These are phyloP conservation scores for Pteruthius melanotis DNA, from an alignment of 2,113 vertebrate genomes.

Conservation along the genomic window DNA sequence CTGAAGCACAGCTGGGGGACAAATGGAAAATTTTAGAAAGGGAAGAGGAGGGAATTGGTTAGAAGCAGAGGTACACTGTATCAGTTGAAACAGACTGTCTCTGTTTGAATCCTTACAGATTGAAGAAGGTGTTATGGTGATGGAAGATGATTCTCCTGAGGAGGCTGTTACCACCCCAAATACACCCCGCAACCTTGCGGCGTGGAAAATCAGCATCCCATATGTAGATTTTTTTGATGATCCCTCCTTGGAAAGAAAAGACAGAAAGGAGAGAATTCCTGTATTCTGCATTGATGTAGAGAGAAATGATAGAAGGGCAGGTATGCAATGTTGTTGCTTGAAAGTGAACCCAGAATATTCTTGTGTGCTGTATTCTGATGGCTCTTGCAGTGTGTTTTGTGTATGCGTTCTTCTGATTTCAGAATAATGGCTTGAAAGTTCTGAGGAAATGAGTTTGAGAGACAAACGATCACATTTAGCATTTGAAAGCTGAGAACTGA, in stretches of 20 bases:
- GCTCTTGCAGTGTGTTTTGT: neutral
- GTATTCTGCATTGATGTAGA: constrained; percentile 96
- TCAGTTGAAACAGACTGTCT: neutral
- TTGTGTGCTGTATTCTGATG: neutral
- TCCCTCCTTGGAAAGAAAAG: constrained; percentile 74
- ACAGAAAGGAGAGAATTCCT: constrained; percentile 88
- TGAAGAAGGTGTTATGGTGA: constrained; percentile 91
- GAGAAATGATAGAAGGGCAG: constrained; percentile 85
- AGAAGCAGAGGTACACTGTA: neutral
- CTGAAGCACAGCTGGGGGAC: neutral
- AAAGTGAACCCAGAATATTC: neutral
- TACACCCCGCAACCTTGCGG: constrained; percentile 84
- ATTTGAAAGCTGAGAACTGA: neutral
- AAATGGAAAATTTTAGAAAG: neutral
- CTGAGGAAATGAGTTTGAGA: neutral
- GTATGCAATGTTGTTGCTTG: constrained; percentile 58
- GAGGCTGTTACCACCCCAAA: constrained; percentile 79
- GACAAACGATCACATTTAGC: neutral
- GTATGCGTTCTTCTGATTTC: neutral
- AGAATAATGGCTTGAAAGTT: neutral
- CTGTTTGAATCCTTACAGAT: constrained; percentile 74
- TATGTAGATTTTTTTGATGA: constrained; percentile 89
- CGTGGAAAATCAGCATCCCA: constrained; percentile 89
- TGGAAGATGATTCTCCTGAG: constrained; percentile 87
- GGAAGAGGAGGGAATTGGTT: neutral